phyloP scores from a whole-genome alignment of 2,888 invertebrate genomes.

The Nesidiocoris tenuis region DNA sequence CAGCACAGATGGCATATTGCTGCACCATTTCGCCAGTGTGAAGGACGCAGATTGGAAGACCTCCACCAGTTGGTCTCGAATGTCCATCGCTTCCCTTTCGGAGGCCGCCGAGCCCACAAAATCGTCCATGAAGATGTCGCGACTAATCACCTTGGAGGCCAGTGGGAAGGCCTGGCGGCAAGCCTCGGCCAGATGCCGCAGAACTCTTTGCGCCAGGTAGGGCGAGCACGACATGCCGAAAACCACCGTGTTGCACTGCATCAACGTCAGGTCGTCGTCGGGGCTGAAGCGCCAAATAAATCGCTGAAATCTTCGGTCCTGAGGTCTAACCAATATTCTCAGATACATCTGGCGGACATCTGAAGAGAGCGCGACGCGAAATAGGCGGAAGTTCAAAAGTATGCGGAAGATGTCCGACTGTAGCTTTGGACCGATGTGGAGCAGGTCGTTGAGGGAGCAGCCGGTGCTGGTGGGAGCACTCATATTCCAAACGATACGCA shows the following conservation, averaged over 20 bases:
- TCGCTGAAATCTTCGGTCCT: neutral
- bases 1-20: neutral
- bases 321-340: neutral
- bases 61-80: conserved; percentile 4
- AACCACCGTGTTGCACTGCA: conserved; percentile 3
- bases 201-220: conserved; percentile 6
- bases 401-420: too few species aligned
- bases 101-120: conserved; percentile 6
- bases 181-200: neutral
- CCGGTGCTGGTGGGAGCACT: conserved; percentile 8
- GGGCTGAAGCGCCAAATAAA: neutral
- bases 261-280: neutral
- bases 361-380: neutral
- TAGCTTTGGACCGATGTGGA: too few species aligned
- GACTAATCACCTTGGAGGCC: neutral
- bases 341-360: too few species aligned
- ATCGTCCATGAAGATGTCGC: conserved; percentile 33
- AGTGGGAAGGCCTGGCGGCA: neutral
- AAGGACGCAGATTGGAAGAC: conserved; percentile 30
- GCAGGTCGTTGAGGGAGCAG: conserved; percentile 10
- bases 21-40: conserved; percentile 35
- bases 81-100: conserved; percentile 6
- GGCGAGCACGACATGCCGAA: conserved; percentile 10
- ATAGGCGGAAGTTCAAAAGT: conserved; percentile 7
- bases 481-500: conserved; percentile 16